phyloP scores from a whole-genome alignment of 2,113 vertebrate species.

The Sebastes fasciatus region DNA sequence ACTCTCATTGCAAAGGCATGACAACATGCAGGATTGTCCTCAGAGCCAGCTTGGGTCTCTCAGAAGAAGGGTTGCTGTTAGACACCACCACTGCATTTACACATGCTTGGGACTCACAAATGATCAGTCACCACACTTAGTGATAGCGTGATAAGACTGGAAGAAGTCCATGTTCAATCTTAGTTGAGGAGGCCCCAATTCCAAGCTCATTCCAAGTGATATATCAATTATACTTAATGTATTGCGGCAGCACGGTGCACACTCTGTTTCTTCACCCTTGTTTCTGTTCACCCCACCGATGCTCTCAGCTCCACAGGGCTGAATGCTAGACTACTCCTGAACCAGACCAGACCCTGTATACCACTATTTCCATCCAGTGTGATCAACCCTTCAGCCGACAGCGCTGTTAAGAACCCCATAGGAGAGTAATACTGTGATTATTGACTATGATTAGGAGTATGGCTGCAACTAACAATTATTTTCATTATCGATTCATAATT shows the following conservation, averaged over 20 bases:
- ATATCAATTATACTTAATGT: too few relatives aligned
- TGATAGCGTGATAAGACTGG: not conserved
- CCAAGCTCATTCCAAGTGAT: not conserved
- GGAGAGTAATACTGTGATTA: too few relatives aligned
- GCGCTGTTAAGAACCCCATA: not conserved
- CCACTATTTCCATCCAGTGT: not conserved
- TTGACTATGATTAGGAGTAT: too few relatives aligned
- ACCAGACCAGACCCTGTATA: not conserved
- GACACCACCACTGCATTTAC: slow-evolving; percentile 45
- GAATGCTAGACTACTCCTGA: not conserved
- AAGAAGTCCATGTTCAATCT: slow-evolving; percentile 1
- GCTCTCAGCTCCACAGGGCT: not conserved
- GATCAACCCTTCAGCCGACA: not conserved
- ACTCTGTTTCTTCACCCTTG: not conserved
- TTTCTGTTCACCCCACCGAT: not conserved
- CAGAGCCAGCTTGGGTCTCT: slow-evolving; percentile 48
- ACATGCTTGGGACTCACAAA: slow-evolving; percentile 27
- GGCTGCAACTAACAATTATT: too few relatives aligned
- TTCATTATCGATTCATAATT: too few relatives aligned
- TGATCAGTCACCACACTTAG: too few relatives aligned
- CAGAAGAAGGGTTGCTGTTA: slow-evolving; percentile 23
- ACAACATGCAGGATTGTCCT: slow-evolving; percentile 64
- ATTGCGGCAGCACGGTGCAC: not conserved
- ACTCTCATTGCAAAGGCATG: slow-evolving; percentile 74
- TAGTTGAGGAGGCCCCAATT: not conserved